A percentile compares a stretch with the other conserved stretches of the same genome.
Evolutionary conservation across 2,113 vertebrate species (phyloP).

Genomic region (Tychaedon coryphoeus): DNA sequence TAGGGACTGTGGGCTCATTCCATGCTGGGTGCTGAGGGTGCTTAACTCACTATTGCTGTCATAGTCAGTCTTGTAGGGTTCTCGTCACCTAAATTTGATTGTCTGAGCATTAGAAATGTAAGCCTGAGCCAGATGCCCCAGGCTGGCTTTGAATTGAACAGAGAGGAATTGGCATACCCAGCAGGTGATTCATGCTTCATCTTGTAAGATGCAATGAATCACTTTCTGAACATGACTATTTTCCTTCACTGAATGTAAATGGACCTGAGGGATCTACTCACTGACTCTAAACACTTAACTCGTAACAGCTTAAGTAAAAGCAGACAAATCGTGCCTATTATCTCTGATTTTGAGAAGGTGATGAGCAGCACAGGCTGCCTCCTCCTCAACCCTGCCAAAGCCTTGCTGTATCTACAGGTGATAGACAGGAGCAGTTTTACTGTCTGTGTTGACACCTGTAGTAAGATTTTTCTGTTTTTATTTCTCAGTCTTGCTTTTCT

Average conservation of each 20-base stretch:
- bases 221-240: background rate
- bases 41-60: accelerated
- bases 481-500: background rate
- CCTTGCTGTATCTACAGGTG: background rate
- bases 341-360: background rate
- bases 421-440: background rate
- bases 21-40: accelerated
- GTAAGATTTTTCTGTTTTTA: background rate
- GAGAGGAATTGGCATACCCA: background rate
- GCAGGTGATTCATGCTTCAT: background rate
- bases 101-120: background rate
- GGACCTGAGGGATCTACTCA: background rate
- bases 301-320: background rate
- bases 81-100: background rate
- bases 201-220: background rate
- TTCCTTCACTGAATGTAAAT: background rate
- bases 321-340: background rate
- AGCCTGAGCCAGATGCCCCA: background rate
- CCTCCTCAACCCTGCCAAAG: background rate
- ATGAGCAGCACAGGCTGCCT: background rate
- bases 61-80: background rate
- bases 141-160: background rate
- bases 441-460: background rate
- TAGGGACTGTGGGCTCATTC: background rate
- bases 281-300: background rate